These are phyloP conservation scores for Eurytoma adleriae DNA, from an alignment of 2,888 invertebrate species.

Conservation along the genomic window DNA sequence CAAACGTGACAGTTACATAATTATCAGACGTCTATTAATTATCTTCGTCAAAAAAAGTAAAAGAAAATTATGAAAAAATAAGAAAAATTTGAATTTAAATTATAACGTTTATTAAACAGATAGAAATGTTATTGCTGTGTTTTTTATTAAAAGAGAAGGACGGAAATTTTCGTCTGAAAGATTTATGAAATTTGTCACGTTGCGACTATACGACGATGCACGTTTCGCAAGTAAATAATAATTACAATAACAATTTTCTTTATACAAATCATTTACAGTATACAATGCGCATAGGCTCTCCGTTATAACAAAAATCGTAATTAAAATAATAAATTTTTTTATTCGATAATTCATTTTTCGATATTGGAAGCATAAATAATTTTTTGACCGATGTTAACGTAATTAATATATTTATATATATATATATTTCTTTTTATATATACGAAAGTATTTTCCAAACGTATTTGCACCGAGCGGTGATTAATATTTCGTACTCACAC, in stretches of 20 bases:
- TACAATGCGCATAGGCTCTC: conserved; percentile 35
- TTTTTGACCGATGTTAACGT: conserved; percentile 4
- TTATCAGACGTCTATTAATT: conserved; percentile 50
- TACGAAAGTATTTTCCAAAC: conserved; percentile 39
- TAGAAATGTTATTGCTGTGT: conserved; percentile 29
- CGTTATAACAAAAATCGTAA: conserved; percentile 25
- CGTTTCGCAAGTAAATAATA: conserved; percentile 51
- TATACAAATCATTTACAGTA: conserved; percentile 56
- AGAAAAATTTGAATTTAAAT: conserved; percentile 26
- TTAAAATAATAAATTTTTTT: conserved; percentile 28
- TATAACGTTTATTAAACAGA: neutral
- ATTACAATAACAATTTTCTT: conserved; percentile 49
- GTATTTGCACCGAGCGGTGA: neutral
- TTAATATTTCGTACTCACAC: neutral
- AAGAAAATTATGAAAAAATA: conserved; percentile 10
- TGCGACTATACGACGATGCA: conserved; percentile 32
- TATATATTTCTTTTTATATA: neutral
- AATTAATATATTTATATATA: conserved; percentile 23
- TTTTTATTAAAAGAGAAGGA: conserved; percentile 35
- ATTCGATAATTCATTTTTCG: conserved; percentile 29
- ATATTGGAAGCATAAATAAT: conserved; percentile 46
- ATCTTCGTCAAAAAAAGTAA: conserved; percentile 12
- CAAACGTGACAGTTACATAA: conserved; percentile 60
- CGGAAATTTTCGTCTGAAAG: conserved; percentile 41
- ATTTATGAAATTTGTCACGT: conserved; percentile 38